Evolutionary conservation across 1,140 invertebrate genomes (phyloP).

Genomic region (Sitobion miscanthi): DNA sequence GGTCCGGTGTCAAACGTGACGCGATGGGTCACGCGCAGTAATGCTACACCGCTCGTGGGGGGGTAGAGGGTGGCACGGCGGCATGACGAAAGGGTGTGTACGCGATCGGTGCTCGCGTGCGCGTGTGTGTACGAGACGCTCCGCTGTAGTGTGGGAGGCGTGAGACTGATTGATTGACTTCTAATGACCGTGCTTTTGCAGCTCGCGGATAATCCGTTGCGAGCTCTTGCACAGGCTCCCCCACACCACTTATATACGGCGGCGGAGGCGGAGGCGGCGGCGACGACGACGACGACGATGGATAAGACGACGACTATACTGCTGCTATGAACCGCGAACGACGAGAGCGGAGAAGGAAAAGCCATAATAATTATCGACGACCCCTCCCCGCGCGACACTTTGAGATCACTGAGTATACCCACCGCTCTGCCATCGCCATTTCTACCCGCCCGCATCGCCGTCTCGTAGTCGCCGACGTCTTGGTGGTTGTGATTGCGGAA

Average conservation of each 20-base stretch:
- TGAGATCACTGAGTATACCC: neutral
- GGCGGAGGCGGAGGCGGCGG: no score
- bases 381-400: neutral
- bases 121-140: neutral
- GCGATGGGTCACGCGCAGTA: slow-evolving; percentile 22
- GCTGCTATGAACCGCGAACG: no score
- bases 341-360: neutral
- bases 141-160: neutral
- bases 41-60: neutral
- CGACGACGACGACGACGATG: no score
- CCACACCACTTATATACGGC: neutral
- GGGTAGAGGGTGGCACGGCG: no score
- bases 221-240: neutral
- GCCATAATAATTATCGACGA: neutral
- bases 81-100: neutral
- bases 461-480: neutral
- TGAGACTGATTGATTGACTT: slow-evolving; percentile 54
- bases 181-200: slow-evolving; percentile 42
- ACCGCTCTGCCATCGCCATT: neutral
- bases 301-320: neutral
- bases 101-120: neutral
- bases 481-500: neutral
- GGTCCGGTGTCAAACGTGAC: neutral
- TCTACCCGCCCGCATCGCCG: neutral
- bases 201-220: neutral